Conservation (phyloP, 2,888 invertebrate genomes). For the Lycocerus yunnanus region DNA sequence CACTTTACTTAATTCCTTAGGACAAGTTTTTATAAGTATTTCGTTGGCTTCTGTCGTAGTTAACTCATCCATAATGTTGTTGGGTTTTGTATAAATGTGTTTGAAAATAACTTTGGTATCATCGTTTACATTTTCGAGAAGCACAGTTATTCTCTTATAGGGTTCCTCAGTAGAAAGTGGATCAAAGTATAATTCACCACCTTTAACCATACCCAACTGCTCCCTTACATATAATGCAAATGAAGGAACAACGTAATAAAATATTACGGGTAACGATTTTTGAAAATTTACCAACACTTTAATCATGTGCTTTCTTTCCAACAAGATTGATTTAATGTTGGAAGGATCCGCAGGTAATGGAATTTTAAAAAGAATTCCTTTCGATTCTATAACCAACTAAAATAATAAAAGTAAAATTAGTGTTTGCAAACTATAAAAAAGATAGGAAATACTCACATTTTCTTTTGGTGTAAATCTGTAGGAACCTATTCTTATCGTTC, state of each 20-base stretch:
- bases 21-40: conserved; percentile 76
- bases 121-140: conserved; percentile 71
- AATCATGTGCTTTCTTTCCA: conserved; percentile 72
- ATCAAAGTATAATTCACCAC: conserved; percentile 60
- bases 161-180: conserved; percentile 68
- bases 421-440: background rate
- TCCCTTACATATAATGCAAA: conserved; percentile 73
- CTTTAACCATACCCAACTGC: conserved; percentile 70
- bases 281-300: conserved; percentile 80
- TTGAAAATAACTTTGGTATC: conserved; percentile 69
- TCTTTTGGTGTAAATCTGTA: conserved; percentile 78
- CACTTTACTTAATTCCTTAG: conserved; percentile 57
- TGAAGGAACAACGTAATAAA: conserved; percentile 73
- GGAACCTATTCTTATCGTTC: conserved; percentile 83
- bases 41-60: conserved; percentile 78
- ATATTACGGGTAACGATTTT: conserved; percentile 75
- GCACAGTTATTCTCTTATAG: conserved; percentile 74
- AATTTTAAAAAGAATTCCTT: conserved; percentile 58
- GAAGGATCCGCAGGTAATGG: conserved; percentile 62
- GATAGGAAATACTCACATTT: conserved; percentile 61
- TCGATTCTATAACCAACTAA: conserved; percentile 46
- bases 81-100: conserved; percentile 60
- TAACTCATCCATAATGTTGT: conserved; percentile 70
- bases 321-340: conserved; percentile 65
- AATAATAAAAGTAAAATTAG: conserved; percentile 24